Percentiles rank a stretch among this genome's conserved stretches.
Evolutionary conservation across 1,140 invertebrate genomes (phyloP).

Genomic region (Stratiolaelaps scimitus): DNA sequence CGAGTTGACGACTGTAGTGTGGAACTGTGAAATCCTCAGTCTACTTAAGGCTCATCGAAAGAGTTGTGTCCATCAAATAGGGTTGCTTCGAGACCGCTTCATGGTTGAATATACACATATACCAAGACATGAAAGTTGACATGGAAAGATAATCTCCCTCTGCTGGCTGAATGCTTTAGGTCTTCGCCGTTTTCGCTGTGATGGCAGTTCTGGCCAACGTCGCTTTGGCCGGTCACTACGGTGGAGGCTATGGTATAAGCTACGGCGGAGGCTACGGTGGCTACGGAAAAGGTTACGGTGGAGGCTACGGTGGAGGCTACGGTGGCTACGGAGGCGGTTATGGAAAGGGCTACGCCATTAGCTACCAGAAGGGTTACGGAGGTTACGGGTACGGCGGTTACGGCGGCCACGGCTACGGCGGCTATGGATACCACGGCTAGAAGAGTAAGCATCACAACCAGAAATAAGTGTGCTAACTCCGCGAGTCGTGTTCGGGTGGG

Average conservation of each 20-base stretch:
- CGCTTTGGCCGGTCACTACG: neutral
- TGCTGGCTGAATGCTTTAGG: no score
- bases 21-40: no score
- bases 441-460: neutral
- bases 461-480: neutral
- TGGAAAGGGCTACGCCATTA: no score
- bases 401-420: neutral
- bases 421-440: neutral
- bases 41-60: no score
- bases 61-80: no score
- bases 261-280: conserved; percentile 3
- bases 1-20: no score
- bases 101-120: no score
- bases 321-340: conserved; percentile 1
- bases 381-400: neutral
- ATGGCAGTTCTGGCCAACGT: no score
- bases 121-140: no score
- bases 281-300: neutral
- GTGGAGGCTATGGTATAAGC: neutral
- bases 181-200: no score
- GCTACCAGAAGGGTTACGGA: neutral
- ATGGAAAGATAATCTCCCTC: no score
- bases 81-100: no score
- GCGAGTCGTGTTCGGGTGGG: neutral
- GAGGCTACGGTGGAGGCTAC: conserved; percentile 2